Conservation (phyloP, 2,113 vertebrate genomes). For the Zosterops hypoxanthus region DNA sequence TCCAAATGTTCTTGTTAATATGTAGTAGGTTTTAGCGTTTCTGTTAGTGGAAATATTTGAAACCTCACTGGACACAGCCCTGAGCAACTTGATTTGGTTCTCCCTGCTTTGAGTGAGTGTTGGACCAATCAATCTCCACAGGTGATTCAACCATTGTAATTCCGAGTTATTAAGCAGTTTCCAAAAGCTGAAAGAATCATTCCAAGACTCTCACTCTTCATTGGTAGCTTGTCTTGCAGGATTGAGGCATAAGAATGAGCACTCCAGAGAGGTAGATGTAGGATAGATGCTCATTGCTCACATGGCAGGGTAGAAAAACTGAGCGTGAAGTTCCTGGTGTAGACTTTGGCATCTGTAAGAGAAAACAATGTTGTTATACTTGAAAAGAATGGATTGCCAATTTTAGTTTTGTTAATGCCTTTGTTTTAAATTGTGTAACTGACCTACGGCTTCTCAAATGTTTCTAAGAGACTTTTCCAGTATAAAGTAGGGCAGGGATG, state of each 20-base stretch:
- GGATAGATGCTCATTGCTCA: not conserved
- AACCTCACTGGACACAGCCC: not conserved
- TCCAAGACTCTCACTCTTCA: not conserved
- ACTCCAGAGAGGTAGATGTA: not conserved
- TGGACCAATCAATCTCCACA: not conserved
- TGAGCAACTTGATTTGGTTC: not conserved
- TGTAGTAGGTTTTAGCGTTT: not conserved
- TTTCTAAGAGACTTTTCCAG: not conserved
- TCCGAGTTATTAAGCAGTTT: not conserved
- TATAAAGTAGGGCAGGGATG: not conserved
- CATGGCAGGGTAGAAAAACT: not conserved
- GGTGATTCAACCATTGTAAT: fast-evolving
- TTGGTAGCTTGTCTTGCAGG: not conserved
- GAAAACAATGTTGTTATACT: not conserved
- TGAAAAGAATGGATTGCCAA: not conserved
- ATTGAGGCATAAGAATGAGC: not conserved
- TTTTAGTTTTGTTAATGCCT: not conserved
- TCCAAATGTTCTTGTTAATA: not conserved
- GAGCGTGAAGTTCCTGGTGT: not conserved
- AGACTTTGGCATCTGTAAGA: not conserved
- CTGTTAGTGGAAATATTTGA: not conserved
- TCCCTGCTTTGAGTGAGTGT: not conserved
- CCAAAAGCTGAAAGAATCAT: not conserved
- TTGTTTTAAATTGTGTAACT: not conserved
- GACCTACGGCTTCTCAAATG: not conserved